Evolutionary conservation across 1,140 invertebrate species (phyloP), one percentile per base, ranked within the genome.

Genomic region (Panulirus ornatus): DNA sequence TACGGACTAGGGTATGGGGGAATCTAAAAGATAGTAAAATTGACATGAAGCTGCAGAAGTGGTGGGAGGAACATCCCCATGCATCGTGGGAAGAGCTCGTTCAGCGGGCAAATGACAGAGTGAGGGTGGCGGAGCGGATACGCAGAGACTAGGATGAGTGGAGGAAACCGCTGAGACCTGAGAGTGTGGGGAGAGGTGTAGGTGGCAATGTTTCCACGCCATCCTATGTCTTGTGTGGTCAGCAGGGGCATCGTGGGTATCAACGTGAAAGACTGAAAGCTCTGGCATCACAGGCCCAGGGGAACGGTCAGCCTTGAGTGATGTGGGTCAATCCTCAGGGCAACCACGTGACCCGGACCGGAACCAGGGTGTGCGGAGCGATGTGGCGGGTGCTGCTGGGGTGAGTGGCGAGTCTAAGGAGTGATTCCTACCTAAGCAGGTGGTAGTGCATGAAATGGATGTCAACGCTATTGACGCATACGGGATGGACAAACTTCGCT

Each of bases 381-480:
- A 27, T 22, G 5, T 3, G 6, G 5, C 63, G 22, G 5, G 30
- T 6, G 14, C 40, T 73, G 70, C 9, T 16, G 70, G 27, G 16
- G 16, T 34, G 16, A 73, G 22, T 73, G 27, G 27, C 30, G 19
- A 8, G 19, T 1, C 70, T 11, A 40, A 78, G 6, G 38, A 78
- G 75, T 40, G 75, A 22, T 40, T 78, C 3, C 42, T 78, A 22
- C 40, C 40, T 40, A 42, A 78, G n/a, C 75, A 42, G n/a, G 75
- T 78, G 6, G 75, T 78, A 27, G 75, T 78, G 75, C 75, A 78
- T 78, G 75, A 3, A 44, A 6, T 78, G 30, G n/a, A 78, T 40
- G 1, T 78, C 2, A 34, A 78, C 34, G 42, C 42, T 2, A 78
- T 40, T 44, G 75, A 78, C 42, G 75, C 75, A 9, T 40, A 78